Evolutionary conservation across 2,113 vertebrate genomes (phyloP).

Genomic region (Boleophthalmus pectinirostris): DNA sequence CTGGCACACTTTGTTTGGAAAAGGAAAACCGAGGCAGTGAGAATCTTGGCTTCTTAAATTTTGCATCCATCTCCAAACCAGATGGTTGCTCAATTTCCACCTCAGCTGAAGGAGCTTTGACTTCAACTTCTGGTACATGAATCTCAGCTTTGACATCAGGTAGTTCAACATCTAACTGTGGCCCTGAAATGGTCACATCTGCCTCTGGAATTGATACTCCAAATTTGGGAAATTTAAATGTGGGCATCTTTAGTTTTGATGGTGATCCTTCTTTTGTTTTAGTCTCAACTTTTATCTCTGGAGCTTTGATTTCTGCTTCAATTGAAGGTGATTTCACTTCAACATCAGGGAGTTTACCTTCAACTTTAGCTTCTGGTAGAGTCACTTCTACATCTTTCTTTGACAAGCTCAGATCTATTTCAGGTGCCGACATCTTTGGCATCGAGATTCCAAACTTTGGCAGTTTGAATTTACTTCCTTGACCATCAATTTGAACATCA

Average conservation of each 20-base stretch:
- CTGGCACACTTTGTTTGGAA: constrained; percentile 56
- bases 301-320: constrained; percentile 29
- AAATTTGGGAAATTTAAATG: constrained; percentile 38
- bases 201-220: constrained; percentile 29
- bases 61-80: constrained; percentile 41
- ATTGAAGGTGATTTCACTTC: constrained; percentile 16
- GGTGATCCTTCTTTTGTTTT: constrained; percentile 27
- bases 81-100: constrained; percentile 32
- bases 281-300: constrained; percentile 15
- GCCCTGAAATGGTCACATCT: constrained; percentile 12
- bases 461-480: constrained; percentile 32
- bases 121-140: constrained; percentile 23
- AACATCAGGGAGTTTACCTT: constrained; percentile 22
- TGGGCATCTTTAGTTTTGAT: constrained; percentile 51
- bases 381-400: constrained; percentile 25
- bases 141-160: constrained; percentile 28
- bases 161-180: constrained; percentile 8
- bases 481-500: not conserved
- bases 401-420: constrained; percentile 30
- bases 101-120: constrained; percentile 15
- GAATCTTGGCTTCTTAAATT: constrained; percentile 59
- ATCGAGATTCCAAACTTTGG: constrained; percentile 22
- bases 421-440: constrained; percentile 32
- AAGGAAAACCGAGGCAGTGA: constrained; percentile 65
- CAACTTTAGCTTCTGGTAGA: constrained; percentile 24